A percentile compares a stretch with the other conserved stretches of the same genome.
These are phyloP conservation scores for Aegypius monachus DNA, from an alignment of 2,113 vertebrate species.

Conservation along the genomic window DNA sequence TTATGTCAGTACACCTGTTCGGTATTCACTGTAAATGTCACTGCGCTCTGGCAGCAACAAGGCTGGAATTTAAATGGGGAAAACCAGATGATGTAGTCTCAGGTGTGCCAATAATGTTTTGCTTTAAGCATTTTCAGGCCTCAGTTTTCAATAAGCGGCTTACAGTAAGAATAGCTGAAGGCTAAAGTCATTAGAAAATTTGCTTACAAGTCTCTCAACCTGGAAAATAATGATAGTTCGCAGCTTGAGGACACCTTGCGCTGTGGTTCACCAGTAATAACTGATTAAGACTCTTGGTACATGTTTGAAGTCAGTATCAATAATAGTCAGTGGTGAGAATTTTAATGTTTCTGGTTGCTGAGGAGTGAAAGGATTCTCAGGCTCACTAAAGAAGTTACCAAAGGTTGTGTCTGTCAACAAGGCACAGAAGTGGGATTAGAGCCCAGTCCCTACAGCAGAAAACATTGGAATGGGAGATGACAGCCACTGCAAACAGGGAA, in stretches of 20 bases:
- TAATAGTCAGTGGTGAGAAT: background rate
- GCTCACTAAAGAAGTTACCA: background rate
- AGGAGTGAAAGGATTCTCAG: background rate
- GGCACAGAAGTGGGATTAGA: background rate
- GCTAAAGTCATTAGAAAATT: conserved; percentile 23
- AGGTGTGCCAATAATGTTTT: conserved; percentile 18
- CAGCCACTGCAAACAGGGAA: background rate
- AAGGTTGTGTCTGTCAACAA: background rate
- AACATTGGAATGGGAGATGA: background rate
- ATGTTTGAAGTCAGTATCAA: background rate
- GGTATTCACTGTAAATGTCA: conserved; percentile 29
- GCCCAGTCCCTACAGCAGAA: background rate
- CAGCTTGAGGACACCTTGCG: background rate
- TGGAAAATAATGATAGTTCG: background rate
- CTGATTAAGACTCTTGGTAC: background rate
- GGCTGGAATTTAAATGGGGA: conserved; percentile 43
- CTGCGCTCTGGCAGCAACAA: background rate
- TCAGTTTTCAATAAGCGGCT: background rate
- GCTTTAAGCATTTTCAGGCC: conserved; percentile 1
- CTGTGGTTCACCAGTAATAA: background rate
- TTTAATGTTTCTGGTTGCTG: background rate
- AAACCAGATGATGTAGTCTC: conserved; percentile 30
- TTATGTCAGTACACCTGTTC: conserved; percentile 34
- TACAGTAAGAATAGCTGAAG: background rate
- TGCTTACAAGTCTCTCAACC: conserved; percentile 23